phyloP scores from a whole-genome alignment of 2,888 invertebrate species.

The Meteorus cinctellus region DNA sequence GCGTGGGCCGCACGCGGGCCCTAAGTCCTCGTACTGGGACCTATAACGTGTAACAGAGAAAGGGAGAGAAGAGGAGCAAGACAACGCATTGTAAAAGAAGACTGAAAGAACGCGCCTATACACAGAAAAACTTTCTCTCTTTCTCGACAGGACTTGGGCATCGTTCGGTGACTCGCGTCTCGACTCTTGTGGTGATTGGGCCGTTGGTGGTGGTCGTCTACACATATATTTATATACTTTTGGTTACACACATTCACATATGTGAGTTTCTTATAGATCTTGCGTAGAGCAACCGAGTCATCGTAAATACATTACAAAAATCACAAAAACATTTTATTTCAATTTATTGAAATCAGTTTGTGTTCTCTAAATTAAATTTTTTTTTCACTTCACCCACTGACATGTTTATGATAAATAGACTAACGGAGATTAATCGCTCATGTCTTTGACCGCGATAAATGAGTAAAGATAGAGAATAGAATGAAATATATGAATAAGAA shows the following conservation, averaged over 20 bases:
- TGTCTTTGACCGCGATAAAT: not conserved
- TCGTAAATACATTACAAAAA: not conserved
- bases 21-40: conserved; percentile 36
- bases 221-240: not conserved
- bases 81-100: conserved; percentile 39
- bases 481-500: not conserved
- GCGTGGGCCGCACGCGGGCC: conserved; percentile 72
- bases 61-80: conserved; percentile 41
- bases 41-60: conserved; percentile 35
- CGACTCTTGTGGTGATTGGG: conserved; percentile 44
- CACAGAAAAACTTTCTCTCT: conserved; percentile 34
- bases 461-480: not conserved
- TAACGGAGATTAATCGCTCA: not conserved
- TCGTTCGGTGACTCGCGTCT: conserved; percentile 29
- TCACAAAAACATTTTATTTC: conserved; percentile 9
- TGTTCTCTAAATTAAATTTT: conserved; percentile 1
- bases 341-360: not conserved
- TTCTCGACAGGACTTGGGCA: conserved; percentile 29
- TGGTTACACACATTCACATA: not conserved
- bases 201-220: conserved; percentile 41
- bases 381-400: conserved; percentile 4
- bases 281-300: conserved; percentile 5
- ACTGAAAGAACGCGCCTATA: conserved; percentile 39
- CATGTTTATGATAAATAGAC: conserved; percentile 1
- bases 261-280: conserved; percentile 21